Conservation (phyloP, 2,888 invertebrate species). For the Spilarctia lutea region DNA sequence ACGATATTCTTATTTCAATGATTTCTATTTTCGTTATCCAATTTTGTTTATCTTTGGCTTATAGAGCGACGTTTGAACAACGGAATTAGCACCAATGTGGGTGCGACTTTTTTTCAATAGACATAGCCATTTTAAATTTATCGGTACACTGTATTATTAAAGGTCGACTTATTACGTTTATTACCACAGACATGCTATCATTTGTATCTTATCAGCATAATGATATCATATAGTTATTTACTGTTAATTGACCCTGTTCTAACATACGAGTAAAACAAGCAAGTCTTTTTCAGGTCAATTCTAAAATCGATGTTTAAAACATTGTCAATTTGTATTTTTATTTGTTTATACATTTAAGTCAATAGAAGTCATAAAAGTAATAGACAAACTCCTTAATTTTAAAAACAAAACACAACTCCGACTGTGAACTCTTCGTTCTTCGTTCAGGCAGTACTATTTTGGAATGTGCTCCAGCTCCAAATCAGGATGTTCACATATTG, state of each 20-base stretch:
- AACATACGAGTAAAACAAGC: conserved; percentile 9
- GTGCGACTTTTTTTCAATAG: background rate
- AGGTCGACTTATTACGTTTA: conserved; percentile 35
- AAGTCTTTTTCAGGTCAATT: background rate
- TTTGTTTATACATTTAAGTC: no score
- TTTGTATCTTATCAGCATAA: conserved; percentile 31
- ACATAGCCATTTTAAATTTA: background rate
- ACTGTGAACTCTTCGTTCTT: no score
- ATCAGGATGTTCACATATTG: no score
- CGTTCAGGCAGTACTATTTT: no score
- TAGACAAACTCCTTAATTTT: background rate
- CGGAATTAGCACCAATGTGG: background rate
- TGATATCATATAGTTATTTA: conserved; percentile 18
- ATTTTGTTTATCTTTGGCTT: no score
- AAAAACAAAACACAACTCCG: background rate
- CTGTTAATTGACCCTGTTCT: background rate
- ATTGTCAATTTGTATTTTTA: no score
- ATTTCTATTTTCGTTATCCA: no score
- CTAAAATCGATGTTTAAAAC: background rate
- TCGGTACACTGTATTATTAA: background rate
- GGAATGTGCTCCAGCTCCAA: no score
- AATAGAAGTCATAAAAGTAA: no score
- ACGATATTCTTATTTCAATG: no score
- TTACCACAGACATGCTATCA: conserved; percentile 28
- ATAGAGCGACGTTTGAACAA: no score